phyloP scores from a whole-genome alignment of 53 echinoderm and acorn worm species.

The Echinarachnius parma region DNA sequence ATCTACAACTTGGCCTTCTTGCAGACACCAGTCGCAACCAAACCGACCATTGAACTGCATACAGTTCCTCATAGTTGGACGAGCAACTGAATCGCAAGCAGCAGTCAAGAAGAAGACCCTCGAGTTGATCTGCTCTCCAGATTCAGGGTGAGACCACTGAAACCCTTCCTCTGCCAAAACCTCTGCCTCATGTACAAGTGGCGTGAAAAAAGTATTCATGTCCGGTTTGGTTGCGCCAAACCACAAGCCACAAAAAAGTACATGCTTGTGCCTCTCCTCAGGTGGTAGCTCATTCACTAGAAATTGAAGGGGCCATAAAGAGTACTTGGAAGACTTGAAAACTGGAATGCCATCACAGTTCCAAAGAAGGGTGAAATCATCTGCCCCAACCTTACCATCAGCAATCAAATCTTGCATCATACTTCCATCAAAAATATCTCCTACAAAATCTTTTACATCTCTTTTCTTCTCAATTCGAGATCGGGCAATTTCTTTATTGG shows the following conservation, averaged over 20 bases:
- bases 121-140: background rate
- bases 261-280: conserved; percentile 28
- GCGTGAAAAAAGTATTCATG: conserved; percentile 30
- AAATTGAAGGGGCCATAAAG: conserved; percentile 53
- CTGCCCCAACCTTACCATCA: background rate
- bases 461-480: background rate
- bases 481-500: conserved; percentile 8
- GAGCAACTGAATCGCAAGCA: conserved; percentile 52
- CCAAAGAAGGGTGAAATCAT: conserved; percentile 39
- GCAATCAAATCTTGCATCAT: background rate
- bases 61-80: conserved; percentile 29
- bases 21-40: conserved; percentile 56
- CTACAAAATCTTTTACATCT: background rate
- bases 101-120: conserved; percentile 32
- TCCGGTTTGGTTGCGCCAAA: conserved; percentile 46
- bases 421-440: conserved; percentile 23
- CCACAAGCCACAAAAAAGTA: conserved; percentile 52
- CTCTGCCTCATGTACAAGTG: conserved; percentile 31
- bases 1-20: conserved; percentile 40
- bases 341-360: conserved; percentile 68
- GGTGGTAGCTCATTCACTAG: conserved; percentile 59
- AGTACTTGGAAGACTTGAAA: conserved; percentile 53
- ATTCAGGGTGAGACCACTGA: conserved; percentile 18
- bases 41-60: conserved; percentile 55
- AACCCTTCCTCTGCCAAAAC: conserved; percentile 34